A percentile compares a stretch with the other conserved stretches of the same genome.
These are phyloP conservation scores for Tetropium fuscum DNA, from an alignment of 2,888 invertebrate species.

Conservation along the genomic window DNA sequence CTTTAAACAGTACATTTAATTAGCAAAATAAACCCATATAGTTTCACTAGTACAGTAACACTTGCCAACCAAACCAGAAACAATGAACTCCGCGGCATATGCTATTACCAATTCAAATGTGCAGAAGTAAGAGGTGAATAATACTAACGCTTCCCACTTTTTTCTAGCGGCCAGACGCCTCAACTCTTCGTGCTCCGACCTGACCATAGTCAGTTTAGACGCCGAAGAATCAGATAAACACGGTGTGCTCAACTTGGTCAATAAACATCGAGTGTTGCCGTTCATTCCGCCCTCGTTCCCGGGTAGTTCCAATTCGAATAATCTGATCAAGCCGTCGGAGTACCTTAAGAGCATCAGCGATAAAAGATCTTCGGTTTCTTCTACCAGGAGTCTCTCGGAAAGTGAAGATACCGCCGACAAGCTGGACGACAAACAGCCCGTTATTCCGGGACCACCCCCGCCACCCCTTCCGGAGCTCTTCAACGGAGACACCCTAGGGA, in stretches of 20 bases:
- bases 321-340: conserved; percentile 92
- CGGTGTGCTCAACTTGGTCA: conserved; percentile 75
- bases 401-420: conserved; percentile 57
- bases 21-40: conserved; percentile 29
- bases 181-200: conserved; percentile 64
- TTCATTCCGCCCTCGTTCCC: conserved; percentile 94
- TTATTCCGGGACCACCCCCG: conserved; percentile 65
- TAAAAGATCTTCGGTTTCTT: conserved; percentile 68
- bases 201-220: conserved; percentile 67
- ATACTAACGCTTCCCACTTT: conserved; percentile 29
- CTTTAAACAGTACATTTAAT: conserved; percentile 10
- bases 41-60: conserved; percentile 55
- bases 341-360: conserved; percentile 87
- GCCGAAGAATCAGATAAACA: conserved; percentile 66
- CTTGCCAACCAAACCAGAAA: conserved; percentile 59
- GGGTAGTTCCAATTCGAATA: conserved; percentile 76
- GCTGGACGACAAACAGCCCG: conserved; percentile 47
- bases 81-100: conserved; percentile 29
- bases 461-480: conserved; percentile 64
- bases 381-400: conserved; percentile 62
- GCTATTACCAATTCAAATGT: conserved; percentile 32
- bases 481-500: conserved; percentile 9
- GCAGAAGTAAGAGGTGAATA: conserved; percentile 35
- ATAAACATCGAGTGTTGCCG: conserved; percentile 87
- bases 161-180: conserved; percentile 61